phyloP scores from a whole-genome alignment of 2,797 vertebrate genomes.

The Mus spretus region DNA sequence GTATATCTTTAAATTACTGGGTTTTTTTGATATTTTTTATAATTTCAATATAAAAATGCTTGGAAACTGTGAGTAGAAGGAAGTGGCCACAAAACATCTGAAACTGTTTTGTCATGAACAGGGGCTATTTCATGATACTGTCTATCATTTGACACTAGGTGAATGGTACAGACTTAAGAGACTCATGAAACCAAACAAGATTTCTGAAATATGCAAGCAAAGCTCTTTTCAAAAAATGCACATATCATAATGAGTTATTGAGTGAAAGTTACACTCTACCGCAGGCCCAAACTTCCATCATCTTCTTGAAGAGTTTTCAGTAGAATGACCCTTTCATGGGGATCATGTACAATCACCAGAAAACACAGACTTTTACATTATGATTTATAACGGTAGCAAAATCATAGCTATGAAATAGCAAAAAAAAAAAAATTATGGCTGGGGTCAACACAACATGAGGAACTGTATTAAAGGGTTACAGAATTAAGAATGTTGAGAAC shows the following conservation, averaged over 20 bases:
- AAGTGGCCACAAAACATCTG: no score
- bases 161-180: not conserved
- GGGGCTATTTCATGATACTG: not conserved
- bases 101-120: no score
- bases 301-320: not conserved
- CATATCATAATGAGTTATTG: not conserved
- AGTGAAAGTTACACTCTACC: not conserved
- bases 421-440: not conserved
- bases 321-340: not conserved
- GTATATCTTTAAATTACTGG: not conserved
- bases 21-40: not conserved
- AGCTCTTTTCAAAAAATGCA: not conserved
- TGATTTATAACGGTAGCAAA: not conserved
- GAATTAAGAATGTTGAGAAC: not conserved
- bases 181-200: not conserved
- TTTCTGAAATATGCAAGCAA: slow-evolving; percentile 8
- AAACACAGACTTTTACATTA: not conserved
- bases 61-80: not conserved
- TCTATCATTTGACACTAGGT: not conserved
- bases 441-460: not conserved
- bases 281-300: not conserved
- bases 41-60: not conserved
- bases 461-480: not conserved
- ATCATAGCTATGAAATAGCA: not conserved
- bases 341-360: not conserved